Percentiles rank a stretch among this genome's conserved stretches.
Conservation (phyloP, 2,888 invertebrate genomes). For the Timema cristinae region DNA sequence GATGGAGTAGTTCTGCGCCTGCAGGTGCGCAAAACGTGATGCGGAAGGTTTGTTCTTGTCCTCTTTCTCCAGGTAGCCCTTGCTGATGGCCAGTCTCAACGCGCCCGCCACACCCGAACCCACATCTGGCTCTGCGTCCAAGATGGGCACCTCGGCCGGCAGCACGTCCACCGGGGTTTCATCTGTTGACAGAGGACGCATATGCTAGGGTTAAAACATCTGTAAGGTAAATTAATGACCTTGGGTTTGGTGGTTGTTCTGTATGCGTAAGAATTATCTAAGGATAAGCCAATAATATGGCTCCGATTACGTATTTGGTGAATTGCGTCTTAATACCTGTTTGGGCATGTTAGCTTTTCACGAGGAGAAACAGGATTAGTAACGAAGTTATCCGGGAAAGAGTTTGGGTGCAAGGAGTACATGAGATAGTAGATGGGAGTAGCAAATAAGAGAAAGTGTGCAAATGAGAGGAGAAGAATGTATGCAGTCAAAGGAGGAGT, state of each 20-base stretch:
- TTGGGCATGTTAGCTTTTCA: too few species aligned
- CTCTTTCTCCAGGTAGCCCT: constrained; percentile 88
- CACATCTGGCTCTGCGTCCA: constrained; percentile 91
- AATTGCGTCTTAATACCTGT: neutral
- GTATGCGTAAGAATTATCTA: too few species aligned
- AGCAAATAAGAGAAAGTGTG: too few species aligned
- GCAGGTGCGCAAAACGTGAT: constrained; percentile 67
- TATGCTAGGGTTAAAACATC: neutral
- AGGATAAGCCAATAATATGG: neutral
- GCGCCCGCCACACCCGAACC: constrained; percentile 91
- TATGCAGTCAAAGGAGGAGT: too few species aligned
- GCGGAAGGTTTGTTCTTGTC: constrained; percentile 68
- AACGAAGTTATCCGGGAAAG: too few species aligned
- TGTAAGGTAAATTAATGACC: neutral
- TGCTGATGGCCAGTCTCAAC: constrained; percentile 83
- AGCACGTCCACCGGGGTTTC: constrained; percentile 48
- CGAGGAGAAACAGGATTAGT: too few species aligned
- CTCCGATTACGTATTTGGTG: neutral
- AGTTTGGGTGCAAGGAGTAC: too few species aligned
- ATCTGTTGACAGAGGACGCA: constrained; percentile 36
- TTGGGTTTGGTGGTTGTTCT: neutral
- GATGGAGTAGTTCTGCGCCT: constrained; percentile 75
- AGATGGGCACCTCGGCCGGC: constrained; percentile 59
- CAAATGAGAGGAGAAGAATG: too few species aligned
- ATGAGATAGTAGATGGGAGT: too few species aligned